Base-by-base conservation (phyloP, 2,797 vertebrate genomes). In the Labroides dimidiatus region DNA sequence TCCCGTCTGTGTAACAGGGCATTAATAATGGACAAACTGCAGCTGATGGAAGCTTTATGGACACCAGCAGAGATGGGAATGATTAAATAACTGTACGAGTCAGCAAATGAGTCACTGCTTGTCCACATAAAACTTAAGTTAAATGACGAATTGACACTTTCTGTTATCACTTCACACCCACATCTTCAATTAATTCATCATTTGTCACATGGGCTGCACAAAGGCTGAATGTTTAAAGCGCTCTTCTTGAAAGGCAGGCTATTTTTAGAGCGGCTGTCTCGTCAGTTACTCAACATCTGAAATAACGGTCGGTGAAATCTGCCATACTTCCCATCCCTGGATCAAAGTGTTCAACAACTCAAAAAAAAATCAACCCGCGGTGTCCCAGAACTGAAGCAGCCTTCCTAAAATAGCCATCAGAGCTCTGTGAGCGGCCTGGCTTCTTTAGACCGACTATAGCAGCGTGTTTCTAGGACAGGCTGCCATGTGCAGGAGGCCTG, bases 381-480 rank as follows among this genome's bases (percentile, higher is more conserved):
- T 66, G 90, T 89, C 88, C 84, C 84, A 84, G 85, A 87, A 85
- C 75, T 33, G 37, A 75, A 82, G 78, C 82, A 61, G 80, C 37
- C 42, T 59, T 77, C 76, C 69, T 19, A 84, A 91, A 91, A 91
- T 86, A 88, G 78, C 72, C 51, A 57, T 57, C 71, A 76, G 76
- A 73, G 82, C 77, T 77, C 49, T 8, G 36, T 42, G 62, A 83
- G 77, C 77, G 57, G 81, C 72, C 42, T 61, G 24, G 17, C 78
- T 79, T 44, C 69, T 77, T 81, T 42, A 64, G 70, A 75, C 72
- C 27, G 72, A 78, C 64, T 64, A 57, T 30, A 78, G 81, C 71
- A 21, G 63, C 64, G 2, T 78, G 85, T 87, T 91, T 89, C 85
- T 89, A 79, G 86, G 85, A 86, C 86, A 84, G 58, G 64, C 54